Evolutionary conservation across 2,797 vertebrate genomes (phyloP).

Genomic region (Tapirus indicus): DNA sequence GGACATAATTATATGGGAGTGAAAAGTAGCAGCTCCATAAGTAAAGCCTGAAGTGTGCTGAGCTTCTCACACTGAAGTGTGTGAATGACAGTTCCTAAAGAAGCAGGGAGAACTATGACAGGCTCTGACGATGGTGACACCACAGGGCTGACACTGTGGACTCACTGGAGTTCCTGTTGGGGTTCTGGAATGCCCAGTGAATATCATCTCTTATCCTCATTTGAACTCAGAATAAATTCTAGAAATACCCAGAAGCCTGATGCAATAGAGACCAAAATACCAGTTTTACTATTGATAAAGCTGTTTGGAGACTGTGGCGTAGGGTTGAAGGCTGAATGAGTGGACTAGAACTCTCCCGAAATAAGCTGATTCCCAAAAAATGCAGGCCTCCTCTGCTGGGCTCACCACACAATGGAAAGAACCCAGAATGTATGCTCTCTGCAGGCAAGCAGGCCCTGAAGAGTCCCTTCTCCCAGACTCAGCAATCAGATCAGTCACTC

Average conservation of each 20-base stretch:
- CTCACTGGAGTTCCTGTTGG: not conserved
- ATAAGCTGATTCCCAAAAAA: too few relatives aligned
- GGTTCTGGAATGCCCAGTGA: not conserved
- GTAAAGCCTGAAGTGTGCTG: not conserved
- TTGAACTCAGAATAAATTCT: not conserved
- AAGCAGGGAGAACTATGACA: not conserved
- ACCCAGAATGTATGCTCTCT: not conserved
- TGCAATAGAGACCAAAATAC: not conserved
- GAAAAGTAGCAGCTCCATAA: not conserved
- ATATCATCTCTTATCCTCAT: not conserved
- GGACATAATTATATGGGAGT: not conserved
- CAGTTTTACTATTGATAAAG: not conserved
- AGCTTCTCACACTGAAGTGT: not conserved
- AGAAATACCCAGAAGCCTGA: not conserved
- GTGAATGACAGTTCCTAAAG: not conserved
- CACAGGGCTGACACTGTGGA: not conserved
- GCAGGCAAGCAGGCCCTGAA: not conserved
- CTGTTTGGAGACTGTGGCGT: not conserved
- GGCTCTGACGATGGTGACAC: not conserved
- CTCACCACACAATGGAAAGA: not conserved
- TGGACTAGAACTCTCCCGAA: not conserved
- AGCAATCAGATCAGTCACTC: not conserved
- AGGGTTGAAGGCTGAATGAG: not conserved
- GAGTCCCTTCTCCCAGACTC: not conserved
- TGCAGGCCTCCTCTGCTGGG: not conserved